Evolutionary conservation across 1,140 invertebrate species (phyloP).

Genomic region (Euwallacea similis): DNA sequence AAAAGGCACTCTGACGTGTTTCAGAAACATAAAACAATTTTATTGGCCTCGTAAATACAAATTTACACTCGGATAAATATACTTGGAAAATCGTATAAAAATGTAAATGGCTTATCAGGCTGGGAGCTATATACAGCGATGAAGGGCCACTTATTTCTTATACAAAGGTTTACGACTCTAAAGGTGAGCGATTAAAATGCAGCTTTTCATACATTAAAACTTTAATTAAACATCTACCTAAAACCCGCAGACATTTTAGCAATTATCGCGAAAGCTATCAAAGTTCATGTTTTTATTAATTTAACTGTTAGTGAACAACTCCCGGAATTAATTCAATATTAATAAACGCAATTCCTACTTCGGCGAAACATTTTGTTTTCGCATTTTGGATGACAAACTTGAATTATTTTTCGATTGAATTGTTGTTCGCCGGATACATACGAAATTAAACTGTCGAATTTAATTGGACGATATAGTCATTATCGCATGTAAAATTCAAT

Average conservation of each 20-base stretch:
- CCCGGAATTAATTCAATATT: neutral
- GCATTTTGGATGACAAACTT: conserved; percentile 33
- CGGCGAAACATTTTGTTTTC: conserved; percentile 33
- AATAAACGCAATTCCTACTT: neutral
- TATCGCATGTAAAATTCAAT: conserved; percentile 36
- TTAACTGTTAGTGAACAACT: too few species aligned
- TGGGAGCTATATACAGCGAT: conserved; percentile 1
- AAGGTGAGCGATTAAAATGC: too few species aligned
- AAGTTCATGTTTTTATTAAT: too few species aligned
- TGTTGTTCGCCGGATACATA: conserved; percentile 36
- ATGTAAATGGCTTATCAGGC: conserved; percentile 31
- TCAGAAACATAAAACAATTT: conserved; percentile 40
- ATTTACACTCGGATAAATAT: conserved; percentile 40
- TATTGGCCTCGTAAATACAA: conserved; percentile 39
- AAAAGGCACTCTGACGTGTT: conserved; percentile 33
- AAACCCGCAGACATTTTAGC: too few species aligned
- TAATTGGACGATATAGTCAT: conserved; percentile 40
- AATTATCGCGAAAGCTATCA: too few species aligned
- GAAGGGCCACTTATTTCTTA: conserved; percentile 2
- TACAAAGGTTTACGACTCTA: neutral
- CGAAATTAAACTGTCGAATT: conserved; percentile 41
- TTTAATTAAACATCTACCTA: too few species aligned
- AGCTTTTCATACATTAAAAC: too few species aligned
- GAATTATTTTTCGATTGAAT: conserved; percentile 45
- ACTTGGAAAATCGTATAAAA: conserved; percentile 30